phyloP scores from a whole-genome alignment of 2,113 vertebrate species.

The Cheilinus undulatus region DNA sequence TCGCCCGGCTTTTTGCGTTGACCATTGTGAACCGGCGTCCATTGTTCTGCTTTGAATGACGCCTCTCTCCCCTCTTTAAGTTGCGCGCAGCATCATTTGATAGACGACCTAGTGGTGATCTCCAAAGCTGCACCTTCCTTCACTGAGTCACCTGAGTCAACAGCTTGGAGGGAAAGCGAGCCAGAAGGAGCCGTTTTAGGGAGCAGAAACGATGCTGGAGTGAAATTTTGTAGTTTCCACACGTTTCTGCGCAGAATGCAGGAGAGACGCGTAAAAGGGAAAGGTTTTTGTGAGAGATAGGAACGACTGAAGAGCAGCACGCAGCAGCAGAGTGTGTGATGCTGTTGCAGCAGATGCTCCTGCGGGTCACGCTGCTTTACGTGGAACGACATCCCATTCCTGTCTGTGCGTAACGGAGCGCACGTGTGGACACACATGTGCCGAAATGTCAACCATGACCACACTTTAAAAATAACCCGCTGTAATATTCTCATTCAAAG shows the following conservation, averaged over 20 bases:
- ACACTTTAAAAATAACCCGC: background rate
- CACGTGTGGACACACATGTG: constrained; percentile 9
- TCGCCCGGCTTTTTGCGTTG: constrained; percentile 60
- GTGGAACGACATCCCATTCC: constrained; percentile 60
- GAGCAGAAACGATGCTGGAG: background rate
- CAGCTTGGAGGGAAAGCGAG: constrained; percentile 26
- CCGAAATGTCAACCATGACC: background rate
- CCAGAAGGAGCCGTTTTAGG: background rate
- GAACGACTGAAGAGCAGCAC: background rate
- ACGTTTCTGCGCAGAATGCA: background rate
- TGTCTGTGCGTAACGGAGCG: constrained; percentile 45
- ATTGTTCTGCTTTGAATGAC: constrained; percentile 74
- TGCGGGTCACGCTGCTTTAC: constrained; percentile 74
- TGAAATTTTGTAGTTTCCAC: background rate
- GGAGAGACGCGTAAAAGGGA: background rate
- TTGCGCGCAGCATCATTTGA: constrained; percentile 49
- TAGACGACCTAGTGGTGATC: constrained; percentile 25
- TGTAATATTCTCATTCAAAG: too few species aligned
- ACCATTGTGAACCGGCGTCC: constrained; percentile 72
- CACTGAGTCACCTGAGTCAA: constrained; percentile 65
- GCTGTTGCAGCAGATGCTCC: constrained; percentile 58
- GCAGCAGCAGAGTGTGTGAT: constrained; percentile 20
- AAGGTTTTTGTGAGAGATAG: background rate
- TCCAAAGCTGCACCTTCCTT: constrained; percentile 57
- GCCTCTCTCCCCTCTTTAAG: constrained; percentile 51